These are phyloP conservation scores for Lepidonotus clava DNA, from an alignment of 2,888 invertebrate genomes.

Conservation along the genomic window DNA sequence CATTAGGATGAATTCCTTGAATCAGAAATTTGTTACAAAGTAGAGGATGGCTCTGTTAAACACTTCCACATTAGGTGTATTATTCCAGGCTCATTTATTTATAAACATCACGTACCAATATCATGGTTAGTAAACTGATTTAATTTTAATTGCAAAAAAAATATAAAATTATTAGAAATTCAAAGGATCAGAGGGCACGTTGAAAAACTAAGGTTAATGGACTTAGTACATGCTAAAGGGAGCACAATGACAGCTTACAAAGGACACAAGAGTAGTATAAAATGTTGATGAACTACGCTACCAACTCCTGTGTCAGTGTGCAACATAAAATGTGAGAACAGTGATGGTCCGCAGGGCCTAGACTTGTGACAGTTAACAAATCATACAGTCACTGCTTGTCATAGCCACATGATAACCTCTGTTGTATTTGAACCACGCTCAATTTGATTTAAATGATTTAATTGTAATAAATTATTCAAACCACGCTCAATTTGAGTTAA, in stretches of 20 bases:
- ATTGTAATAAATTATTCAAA: not conserved
- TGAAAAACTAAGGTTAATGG: not conserved
- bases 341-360: not conserved
- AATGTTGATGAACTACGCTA: not conserved
- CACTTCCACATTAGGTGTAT: too few species aligned
- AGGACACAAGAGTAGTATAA: not conserved
- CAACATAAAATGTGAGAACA: not conserved
- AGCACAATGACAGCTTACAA: not conserved
- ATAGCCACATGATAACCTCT: too few species aligned
- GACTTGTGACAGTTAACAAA: not conserved
- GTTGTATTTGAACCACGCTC: too few species aligned
- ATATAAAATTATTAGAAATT: not conserved
- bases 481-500: not conserved
- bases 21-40: too few species aligned
- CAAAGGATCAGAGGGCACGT: not conserved
- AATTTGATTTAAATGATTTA: not conserved
- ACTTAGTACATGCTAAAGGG: not conserved
- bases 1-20: too few species aligned
- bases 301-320: constrained; percentile 8
- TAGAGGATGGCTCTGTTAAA: too few species aligned
- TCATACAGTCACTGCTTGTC: not conserved
- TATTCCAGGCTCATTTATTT: too few species aligned
- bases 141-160: not conserved
- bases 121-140: too few species aligned
- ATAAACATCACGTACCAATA: too few species aligned